Evolutionary conservation across 2,113 vertebrate species (phyloP).

Genomic region (Sebastes fasciatus): DNA sequence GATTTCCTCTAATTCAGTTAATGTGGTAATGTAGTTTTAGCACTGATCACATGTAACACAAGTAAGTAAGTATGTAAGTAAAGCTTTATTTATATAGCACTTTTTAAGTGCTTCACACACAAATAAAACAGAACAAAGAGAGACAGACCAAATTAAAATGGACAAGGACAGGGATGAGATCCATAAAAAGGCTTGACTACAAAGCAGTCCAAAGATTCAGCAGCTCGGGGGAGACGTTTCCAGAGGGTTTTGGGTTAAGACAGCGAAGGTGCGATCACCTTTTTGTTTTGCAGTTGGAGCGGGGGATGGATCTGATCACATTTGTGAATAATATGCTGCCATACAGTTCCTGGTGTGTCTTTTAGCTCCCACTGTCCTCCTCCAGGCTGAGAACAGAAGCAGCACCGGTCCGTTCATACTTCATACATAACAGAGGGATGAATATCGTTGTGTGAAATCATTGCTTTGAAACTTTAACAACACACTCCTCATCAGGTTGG

Average conservation of each 20-base stretch:
- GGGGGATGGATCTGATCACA: not conserved
- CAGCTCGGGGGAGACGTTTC: too few species aligned
- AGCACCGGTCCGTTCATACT: conserved; percentile 17
- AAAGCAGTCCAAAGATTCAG: too few species aligned
- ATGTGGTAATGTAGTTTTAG: not conserved
- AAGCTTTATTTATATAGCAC: too few species aligned
- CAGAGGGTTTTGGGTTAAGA: too few species aligned
- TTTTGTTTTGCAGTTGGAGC: too few species aligned
- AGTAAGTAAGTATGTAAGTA: too few species aligned
- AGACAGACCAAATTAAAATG: too few species aligned
- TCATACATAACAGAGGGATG: conserved; percentile 77
- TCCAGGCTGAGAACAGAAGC: conserved; percentile 29
- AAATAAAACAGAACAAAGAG: too few species aligned
- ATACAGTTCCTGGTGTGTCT: not conserved
- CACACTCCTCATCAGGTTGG: conserved; percentile 89
- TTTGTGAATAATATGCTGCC: not conserved
- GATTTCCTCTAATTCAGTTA: not conserved
- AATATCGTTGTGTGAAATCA: conserved; percentile 77
- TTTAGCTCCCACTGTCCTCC: conserved; percentile 23
- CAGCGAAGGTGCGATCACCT: too few species aligned
- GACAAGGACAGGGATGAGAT: too few species aligned
- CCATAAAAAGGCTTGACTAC: too few species aligned
- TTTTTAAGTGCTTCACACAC: too few species aligned
- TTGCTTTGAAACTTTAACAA: conserved; percentile 87
- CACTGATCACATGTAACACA: not conserved